These are phyloP conservation scores for Scaptomyza pallida DNA, from an alignment of 1,140 invertebrate genomes.

Conservation along the genomic window DNA sequence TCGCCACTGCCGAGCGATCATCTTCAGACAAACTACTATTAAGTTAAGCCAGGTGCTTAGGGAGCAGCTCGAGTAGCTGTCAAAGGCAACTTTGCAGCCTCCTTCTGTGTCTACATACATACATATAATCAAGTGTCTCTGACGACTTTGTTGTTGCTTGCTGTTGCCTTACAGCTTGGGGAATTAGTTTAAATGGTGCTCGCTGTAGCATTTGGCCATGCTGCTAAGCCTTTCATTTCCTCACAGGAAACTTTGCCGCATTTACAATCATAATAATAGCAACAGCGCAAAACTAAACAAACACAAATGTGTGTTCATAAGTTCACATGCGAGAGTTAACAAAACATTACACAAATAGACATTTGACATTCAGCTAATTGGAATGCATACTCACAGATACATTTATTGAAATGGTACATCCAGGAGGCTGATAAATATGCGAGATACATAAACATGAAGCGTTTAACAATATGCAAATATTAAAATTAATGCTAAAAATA, in stretches of 20 bases:
- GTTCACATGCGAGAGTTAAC: constrained; percentile 7
- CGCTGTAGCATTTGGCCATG: not conserved
- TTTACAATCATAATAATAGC: constrained; percentile 23
- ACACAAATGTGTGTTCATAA: not conserved
- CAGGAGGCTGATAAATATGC: not conserved
- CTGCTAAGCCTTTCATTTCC: not conserved
- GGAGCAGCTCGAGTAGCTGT: constrained; percentile 11
- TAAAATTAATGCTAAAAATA: not conserved
- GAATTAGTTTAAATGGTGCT: constrained; percentile 13
- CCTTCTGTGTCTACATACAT: not conserved
- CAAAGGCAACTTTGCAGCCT: not conserved
- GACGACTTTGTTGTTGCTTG: constrained; percentile 16
- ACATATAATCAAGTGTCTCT: not conserved
- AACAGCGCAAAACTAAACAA: not conserved
- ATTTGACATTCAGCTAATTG: constrained; percentile 40
- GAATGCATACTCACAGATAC: constrained; percentile 15
- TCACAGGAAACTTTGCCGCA: not conserved
- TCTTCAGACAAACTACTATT: constrained; percentile 44
- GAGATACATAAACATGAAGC: not conserved
- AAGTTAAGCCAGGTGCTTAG: constrained; percentile 17
- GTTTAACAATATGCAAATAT: not conserved
- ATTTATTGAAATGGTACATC: not conserved
- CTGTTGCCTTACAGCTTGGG: too few species aligned
- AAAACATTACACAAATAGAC: constrained; percentile 25
- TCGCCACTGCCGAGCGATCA: constrained; percentile 15